Conservation (phyloP, 2,113 vertebrate genomes). For the Chionodraco myersi region DNA sequence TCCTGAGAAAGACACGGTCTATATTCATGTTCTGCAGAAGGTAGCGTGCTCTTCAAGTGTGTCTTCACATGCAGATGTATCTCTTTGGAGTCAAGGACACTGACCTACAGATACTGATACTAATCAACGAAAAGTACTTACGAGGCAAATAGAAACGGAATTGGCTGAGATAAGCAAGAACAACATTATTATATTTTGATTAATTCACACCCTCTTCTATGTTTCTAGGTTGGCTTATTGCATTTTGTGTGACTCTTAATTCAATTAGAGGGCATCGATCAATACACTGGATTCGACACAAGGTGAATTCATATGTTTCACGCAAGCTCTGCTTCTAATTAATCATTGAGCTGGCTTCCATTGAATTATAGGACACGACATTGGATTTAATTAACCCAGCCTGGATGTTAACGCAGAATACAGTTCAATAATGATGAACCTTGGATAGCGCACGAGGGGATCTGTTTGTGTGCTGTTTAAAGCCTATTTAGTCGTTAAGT, state of each 20-base stretch:
- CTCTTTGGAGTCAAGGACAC: conserved; percentile 21
- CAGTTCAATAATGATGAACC: conserved; percentile 31
- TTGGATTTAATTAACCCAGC: conserved; percentile 73
- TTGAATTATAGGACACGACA: conserved; percentile 64
- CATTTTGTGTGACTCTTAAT: conserved; percentile 48
- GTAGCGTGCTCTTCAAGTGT: conserved; percentile 11
- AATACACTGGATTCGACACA: conserved; percentile 60
- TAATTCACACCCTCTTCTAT: conserved; percentile 40
- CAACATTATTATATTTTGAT: conserved; percentile 22
- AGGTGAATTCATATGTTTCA: conserved; percentile 63
- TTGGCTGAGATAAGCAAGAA: background rate
- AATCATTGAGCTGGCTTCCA: conserved; percentile 69
- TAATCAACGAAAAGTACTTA: background rate
- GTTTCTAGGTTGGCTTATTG: conserved; percentile 24
- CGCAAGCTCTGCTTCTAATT: conserved; percentile 54
- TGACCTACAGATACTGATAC: background rate
- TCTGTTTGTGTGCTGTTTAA: background rate
- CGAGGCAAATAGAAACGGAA: background rate
- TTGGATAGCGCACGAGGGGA: background rate
- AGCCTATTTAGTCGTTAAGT: background rate
- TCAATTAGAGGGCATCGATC: conserved; percentile 48
- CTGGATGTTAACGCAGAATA: conserved; percentile 43
- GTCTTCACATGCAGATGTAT: conserved; percentile 17
- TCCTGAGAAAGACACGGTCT: conserved; percentile 1
- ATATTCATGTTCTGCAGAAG: conserved; percentile 14